Evolutionary conservation across 2,888 invertebrate genomes (phyloP).

Genomic region (Helleia helle): DNA sequence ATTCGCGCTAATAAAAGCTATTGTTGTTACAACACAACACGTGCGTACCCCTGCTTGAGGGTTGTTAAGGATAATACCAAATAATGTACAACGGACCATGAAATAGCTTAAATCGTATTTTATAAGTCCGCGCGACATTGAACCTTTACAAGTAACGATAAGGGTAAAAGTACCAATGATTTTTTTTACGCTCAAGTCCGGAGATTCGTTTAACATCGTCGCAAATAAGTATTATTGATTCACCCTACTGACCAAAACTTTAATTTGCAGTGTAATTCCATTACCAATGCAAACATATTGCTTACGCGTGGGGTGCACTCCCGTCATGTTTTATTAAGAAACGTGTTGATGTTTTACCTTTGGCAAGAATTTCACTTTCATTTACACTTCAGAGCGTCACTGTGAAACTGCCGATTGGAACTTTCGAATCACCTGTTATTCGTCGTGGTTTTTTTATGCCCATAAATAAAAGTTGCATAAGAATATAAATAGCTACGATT

Average conservation of each 20-base stretch:
- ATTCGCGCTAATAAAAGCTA: constrained; percentile 18
- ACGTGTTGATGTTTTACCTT: no score
- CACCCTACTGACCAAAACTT: constrained; percentile 40
- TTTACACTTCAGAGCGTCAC: no score
- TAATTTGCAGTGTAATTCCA: constrained; percentile 46
- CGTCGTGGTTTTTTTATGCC: no score
- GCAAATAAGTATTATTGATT: constrained; percentile 51
- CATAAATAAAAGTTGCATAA: no score
- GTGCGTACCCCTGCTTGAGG: constrained; percentile 21
- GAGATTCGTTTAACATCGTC: constrained; percentile 20
- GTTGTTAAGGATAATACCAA: constrained; percentile 12
- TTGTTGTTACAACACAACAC: constrained; percentile 26
- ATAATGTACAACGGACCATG: constrained; percentile 10
- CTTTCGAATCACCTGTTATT: no score
- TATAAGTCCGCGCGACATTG: not conserved
- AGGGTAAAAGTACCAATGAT: no score
- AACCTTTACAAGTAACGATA: no score
- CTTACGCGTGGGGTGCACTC: constrained; percentile 18
- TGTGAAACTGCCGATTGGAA: no score
- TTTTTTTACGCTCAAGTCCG: not conserved
- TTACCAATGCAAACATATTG: constrained; percentile 46
- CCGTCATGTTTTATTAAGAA: no score
- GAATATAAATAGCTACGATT: no score
- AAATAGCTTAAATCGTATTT: constrained; percentile 2
- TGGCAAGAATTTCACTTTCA: no score